A percentile compares a stretch with the other conserved stretches of the same genome.
Evolutionary conservation across 2,888 invertebrate species (phyloP).

Genomic region (Mallateleia sp.): DNA sequence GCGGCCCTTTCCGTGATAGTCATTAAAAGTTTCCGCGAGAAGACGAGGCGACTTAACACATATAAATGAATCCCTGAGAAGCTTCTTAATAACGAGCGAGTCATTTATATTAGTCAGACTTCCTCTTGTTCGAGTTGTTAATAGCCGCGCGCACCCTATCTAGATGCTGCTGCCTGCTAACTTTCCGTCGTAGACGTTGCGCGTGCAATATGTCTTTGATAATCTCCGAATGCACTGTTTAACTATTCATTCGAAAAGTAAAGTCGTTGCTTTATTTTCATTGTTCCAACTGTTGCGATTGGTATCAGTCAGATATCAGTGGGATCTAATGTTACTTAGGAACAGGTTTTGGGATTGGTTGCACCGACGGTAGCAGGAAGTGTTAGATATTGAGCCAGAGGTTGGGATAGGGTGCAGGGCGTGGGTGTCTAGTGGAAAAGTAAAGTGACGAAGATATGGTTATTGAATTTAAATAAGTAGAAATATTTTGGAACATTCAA

Average conservation of each 20-base stretch:
- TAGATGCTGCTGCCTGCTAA: constrained; percentile 46
- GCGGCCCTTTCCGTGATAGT: constrained; percentile 81
- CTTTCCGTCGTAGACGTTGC: constrained; percentile 43
- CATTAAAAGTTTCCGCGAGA: constrained; percentile 86
- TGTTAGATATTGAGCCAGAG: no score
- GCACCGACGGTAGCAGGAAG: no score
- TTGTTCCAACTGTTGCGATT: background rate
- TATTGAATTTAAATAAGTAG: no score
- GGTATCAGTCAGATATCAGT: background rate
- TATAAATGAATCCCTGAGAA: constrained; percentile 85
- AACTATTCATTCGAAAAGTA: constrained; percentile 34
- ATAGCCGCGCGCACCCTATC: constrained; percentile 69
- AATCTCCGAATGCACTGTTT: constrained; percentile 47
- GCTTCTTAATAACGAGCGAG: constrained; percentile 85
- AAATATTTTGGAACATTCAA: no score
- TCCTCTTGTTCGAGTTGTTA: constrained; percentile 80
- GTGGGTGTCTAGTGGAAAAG: no score
- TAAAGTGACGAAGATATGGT: no score
- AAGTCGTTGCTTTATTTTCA: constrained; percentile 20
- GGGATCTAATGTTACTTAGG: no score
- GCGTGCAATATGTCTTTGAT: constrained; percentile 63
- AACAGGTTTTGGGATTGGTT: no score
- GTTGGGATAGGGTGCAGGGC: no score
- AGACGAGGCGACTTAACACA: constrained; percentile 85
- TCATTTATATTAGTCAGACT: constrained; percentile 84